phyloP scores from a whole-genome alignment of 2,888 invertebrate genomes.

The Parnassius mnemosyne region DNA sequence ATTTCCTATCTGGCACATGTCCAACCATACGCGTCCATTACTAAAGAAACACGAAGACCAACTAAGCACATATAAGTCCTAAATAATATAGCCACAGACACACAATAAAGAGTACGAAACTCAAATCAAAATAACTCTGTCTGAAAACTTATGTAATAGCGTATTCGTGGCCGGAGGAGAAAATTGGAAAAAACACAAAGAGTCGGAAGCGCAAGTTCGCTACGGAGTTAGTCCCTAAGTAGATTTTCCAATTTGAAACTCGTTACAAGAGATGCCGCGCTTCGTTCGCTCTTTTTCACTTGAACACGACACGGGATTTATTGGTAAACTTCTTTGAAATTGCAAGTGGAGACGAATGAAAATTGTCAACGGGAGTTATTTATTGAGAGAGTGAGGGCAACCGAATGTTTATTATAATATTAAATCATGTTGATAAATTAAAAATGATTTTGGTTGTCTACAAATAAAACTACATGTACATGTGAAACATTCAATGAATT shows the following conservation, averaged over 20 bases:
- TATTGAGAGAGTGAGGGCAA: constrained; percentile 31
- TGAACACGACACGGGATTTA: constrained; percentile 58
- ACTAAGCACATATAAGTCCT: no score
- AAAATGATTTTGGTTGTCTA: no score
- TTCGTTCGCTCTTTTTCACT: constrained; percentile 58
- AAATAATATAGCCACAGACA: not conserved
- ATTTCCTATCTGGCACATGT: no score
- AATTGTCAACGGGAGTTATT: constrained; percentile 58
- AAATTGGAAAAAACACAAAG: constrained; percentile 43
- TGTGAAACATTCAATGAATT: no score
- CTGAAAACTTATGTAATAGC: constrained; percentile 25
- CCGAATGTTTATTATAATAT: constrained; percentile 15
- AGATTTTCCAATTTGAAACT: constrained; percentile 73
- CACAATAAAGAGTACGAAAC: constrained; percentile 9
- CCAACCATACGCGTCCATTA: no score
- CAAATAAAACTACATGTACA: no score
- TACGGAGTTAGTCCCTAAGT: constrained; percentile 51
- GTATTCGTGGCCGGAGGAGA: constrained; percentile 31
- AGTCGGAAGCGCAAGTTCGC: constrained; percentile 27
- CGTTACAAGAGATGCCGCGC: constrained; percentile 45
- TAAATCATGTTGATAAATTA: not conserved
- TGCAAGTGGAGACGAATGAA: constrained; percentile 47
- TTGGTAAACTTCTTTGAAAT: constrained; percentile 52
- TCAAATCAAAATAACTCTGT: constrained; percentile 20
- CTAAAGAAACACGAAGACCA: no score